These are phyloP conservation scores for Dendrocincla fuliginosa DNA, from an alignment of 2,797 vertebrate species.

Conservation along the genomic window DNA sequence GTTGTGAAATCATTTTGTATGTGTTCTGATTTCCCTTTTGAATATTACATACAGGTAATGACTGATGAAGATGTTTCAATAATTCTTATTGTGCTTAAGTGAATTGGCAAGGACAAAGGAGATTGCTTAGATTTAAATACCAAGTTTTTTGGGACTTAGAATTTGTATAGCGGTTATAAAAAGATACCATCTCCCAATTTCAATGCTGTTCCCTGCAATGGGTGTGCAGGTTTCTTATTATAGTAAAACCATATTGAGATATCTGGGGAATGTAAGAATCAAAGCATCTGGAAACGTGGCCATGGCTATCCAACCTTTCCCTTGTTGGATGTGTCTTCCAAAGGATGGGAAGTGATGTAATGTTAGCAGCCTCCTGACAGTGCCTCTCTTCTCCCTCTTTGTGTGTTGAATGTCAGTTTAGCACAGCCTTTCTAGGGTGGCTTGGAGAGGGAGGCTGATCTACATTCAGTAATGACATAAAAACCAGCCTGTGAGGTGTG, in stretches of 20 bases:
- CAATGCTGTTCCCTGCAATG: not conserved
- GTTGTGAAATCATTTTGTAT: not conserved
- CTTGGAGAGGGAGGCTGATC: not conserved
- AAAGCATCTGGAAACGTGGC: not conserved
- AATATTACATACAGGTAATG: constrained; percentile 5
- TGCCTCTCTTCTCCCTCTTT: not conserved
- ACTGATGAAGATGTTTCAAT: not conserved
- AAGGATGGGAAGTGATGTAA: not conserved
- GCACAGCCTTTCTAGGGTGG: not conserved
- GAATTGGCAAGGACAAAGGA: constrained; percentile 8
- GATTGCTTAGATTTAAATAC: not conserved
- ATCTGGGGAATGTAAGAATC: not conserved
- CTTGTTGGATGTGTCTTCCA: not conserved
- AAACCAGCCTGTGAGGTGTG: not conserved
- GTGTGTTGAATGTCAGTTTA: not conserved
- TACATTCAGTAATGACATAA: not conserved
- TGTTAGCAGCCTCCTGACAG: not conserved
- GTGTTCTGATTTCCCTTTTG: not conserved
- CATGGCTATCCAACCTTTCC: not conserved
- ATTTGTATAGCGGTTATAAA: not conserved
- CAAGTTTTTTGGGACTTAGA: not conserved
- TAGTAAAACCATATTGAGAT: not conserved
- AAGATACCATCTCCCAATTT: not conserved
- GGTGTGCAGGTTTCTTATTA: not conserved
- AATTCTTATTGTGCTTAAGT: constrained; percentile 22